Conservation (phyloP, 2,888 invertebrate species). For the Leptopilina syphax region DNA sequence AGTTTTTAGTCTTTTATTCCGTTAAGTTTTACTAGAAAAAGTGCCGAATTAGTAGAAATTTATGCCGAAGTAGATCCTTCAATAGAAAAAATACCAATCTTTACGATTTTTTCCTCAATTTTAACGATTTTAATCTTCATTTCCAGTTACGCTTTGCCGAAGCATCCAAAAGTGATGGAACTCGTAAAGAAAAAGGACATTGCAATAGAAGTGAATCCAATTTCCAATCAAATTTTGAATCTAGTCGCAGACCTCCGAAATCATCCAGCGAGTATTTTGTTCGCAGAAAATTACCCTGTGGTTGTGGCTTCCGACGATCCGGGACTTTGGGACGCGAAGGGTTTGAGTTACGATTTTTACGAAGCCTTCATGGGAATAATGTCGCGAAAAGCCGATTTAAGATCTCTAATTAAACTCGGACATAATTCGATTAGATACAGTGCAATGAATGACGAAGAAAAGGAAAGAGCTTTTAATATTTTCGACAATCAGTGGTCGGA, state of each 20-base stretch:
- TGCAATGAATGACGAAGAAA: conserved; percentile 78
- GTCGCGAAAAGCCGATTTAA: conserved; percentile 82
- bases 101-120: too few species aligned
- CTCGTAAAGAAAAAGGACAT: conserved; percentile 81
- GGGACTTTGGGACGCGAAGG: conserved; percentile 87
- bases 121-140: background rate
- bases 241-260: conserved; percentile 86
- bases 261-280: conserved; percentile 83
- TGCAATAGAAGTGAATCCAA: conserved; percentile 87
- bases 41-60: too few species aligned
- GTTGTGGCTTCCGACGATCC: conserved; percentile 79
- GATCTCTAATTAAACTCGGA: conserved; percentile 85
- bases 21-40: conserved; percentile 78
- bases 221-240: conserved; percentile 86
- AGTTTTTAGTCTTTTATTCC: conserved; percentile 21
- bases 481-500: conserved; percentile 81
- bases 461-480: conserved; percentile 77
- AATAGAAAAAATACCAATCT: too few species aligned
- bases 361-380: conserved; percentile 87
- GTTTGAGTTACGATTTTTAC: conserved; percentile 87
- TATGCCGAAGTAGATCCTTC: too few species aligned
- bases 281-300: conserved; percentile 83
- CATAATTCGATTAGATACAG: conserved; percentile 86
- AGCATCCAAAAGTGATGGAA: conserved; percentile 84
- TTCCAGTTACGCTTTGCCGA: conserved; percentile 80